These are phyloP conservation scores for Monochamus saltuarius DNA, from an alignment of 1,140 invertebrate genomes.

Conservation along the genomic window DNA sequence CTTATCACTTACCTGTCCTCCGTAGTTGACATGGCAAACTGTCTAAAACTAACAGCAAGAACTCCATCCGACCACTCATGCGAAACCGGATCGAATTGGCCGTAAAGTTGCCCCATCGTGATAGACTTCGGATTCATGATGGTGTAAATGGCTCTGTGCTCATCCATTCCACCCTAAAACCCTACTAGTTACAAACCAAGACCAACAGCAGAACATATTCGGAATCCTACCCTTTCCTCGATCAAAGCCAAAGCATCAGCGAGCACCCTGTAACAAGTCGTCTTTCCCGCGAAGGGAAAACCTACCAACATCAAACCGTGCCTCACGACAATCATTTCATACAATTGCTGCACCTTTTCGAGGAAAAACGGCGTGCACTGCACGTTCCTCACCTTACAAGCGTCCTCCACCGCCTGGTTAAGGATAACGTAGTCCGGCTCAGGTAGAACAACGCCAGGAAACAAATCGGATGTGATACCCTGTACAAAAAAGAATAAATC, in stretches of 20 bases:
- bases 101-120: slow-evolving; percentile 94
- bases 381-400: slow-evolving; percentile 74
- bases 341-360: slow-evolving; percentile 89
- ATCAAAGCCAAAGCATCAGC: slow-evolving; percentile 77
- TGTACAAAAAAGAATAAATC: slow-evolving; percentile 50
- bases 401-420: slow-evolving; percentile 62
- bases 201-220: neutral
- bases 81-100: slow-evolving; percentile 90
- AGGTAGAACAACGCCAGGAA: slow-evolving; percentile 77
- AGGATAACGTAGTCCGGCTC: slow-evolving; percentile 70
- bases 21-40: slow-evolving; percentile 81
- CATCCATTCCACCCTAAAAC: slow-evolving; percentile 68
- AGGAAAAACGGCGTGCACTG: slow-evolving; percentile 83
- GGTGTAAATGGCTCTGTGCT: slow-evolving; percentile 85
- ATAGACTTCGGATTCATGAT: slow-evolving; percentile 96
- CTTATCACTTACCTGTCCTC: slow-evolving; percentile 59
- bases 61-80: slow-evolving; percentile 96
- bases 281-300: slow-evolving; percentile 87
- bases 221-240: slow-evolving; percentile 68
- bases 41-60: slow-evolving; percentile 86
- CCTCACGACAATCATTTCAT: slow-evolving; percentile 94
- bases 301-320: slow-evolving; percentile 91
- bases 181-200: neutral
- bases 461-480: slow-evolving; percentile 90
- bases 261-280: slow-evolving; percentile 73